Base-by-base conservation (phyloP, 2,888 invertebrate species). In the Orthonevra nobilis region DNA sequence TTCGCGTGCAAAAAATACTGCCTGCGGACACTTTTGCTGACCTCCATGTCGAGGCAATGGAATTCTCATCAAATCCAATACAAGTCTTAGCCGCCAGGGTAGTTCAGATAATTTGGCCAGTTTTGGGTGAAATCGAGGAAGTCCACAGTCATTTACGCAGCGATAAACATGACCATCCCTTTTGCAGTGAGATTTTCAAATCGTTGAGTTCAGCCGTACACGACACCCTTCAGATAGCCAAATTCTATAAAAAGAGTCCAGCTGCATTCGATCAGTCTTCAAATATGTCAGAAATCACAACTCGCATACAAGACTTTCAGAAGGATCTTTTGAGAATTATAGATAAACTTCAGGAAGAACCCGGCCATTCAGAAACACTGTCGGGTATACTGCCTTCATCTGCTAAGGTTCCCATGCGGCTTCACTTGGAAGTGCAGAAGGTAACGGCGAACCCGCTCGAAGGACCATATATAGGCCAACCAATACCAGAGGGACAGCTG, bases 21-120 rank as follows among this genome's bases (percentile, higher is more conserved):
- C 54, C 82, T 0, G n/a, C 72, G 0, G 46, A 70, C 2, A 42
- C 81, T 1, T 82, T 85, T 28, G 9, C 17, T n/a, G 28, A 69
- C 1, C 50, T 86, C 2, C 63, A 68, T 2, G 81, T 83, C 1
- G 82, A 83, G 1, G 58, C 68, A 1, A 63, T 84, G 3, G 82
- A 82, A 0, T 10, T 86, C 56, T 86, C 86, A 0, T 72, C 83
- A 5, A 84, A 83, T 74, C 85, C 87, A 0, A 83, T 83, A 0
- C 82, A 85, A 10, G 84, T 86, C 0, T 56, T 87, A 46, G 85
- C 87, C 4, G 85, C 84, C 0, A 85, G 85, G 15, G 83, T 84
- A 14, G 82, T 84, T 0, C 84, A 85, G 23, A 82, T 84, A 1
- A 81, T 85, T 6, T 87, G 86, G 87, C 84, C 86, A 0, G 84